phyloP scores from a whole-genome alignment of 2,888 invertebrate genomes.

The Polydrusus cervinus region DNA sequence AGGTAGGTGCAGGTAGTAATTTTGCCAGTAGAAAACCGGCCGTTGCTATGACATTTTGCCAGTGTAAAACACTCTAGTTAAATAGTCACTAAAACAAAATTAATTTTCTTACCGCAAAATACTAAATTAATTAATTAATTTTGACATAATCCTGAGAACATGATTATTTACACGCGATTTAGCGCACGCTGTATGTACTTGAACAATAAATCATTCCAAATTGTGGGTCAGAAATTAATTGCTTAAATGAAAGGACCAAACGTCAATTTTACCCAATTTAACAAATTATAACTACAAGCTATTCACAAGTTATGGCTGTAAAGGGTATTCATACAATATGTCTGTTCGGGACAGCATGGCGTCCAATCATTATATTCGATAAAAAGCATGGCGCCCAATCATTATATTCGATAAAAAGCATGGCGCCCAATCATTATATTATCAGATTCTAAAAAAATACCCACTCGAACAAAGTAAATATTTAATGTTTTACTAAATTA shows the following conservation, averaged over 20 bases:
- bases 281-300: slow-evolving; percentile 37
- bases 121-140: not conserved
- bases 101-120: not conserved
- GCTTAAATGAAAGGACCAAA: slow-evolving; percentile 31
- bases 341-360: not conserved
- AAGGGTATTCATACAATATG: slow-evolving; percentile 14
- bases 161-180: slow-evolving; percentile 29
- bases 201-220: slow-evolving; percentile 37
- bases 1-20: too few species aligned
- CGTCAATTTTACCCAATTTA: slow-evolving; percentile 34
- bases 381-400: not conserved
- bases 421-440: not conserved
- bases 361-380: not conserved
- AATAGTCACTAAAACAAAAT: not conserved
- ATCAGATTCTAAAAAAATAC: too few species aligned
- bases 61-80: too few species aligned
- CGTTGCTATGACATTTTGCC: too few species aligned
- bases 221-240: slow-evolving; percentile 42
- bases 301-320: slow-evolving; percentile 19
- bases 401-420: not conserved
- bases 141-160: slow-evolving; percentile 9
- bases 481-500: not conserved
- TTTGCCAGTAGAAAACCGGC: too few species aligned
- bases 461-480: not conserved
- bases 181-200: slow-evolving; percentile 13